Base-by-base conservation (phyloP, 2,888 invertebrate species). In the Sipha maydis region DNA sequence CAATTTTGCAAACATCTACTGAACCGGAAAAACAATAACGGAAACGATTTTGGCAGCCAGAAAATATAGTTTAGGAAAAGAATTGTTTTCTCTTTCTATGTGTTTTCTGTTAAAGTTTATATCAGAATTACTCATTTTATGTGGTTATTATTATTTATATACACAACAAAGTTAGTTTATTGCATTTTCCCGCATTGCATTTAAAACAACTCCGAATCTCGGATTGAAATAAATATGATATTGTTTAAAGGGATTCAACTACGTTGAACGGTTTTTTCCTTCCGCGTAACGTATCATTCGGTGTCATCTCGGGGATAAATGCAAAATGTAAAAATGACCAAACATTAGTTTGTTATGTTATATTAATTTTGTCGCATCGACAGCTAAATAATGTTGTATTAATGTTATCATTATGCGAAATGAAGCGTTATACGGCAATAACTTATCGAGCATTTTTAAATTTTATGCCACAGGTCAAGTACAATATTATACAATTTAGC, bases 21-120 rank as follows among this genome's bases (percentile, higher is more conserved):
- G 83, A 75, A 75, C 75, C 83, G 83, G 83, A 84, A 84, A 84
- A 84, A 84, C 83, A 84, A 84, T 84, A 84, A 75, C 75, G 83
- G 73, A 83, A 83, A 83, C 83, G 73, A 56, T 34, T 73, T 73
- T 83, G 73, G 75, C 75, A 31, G 61, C 75, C 14, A 38, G 38
- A 61, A 84, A 84, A 75, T 84, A 76, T 84, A 25, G 38, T 84
- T 61, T 56, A 7, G 75, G 5, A 76, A 75, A 54, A n/a, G 4
- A 75, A 82, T 41, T 14, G 38, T 67, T 41, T 69, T 82, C 41
- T 67, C 21, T 54, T 28, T 73, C 34, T 1, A 71, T n/a, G 28
- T 11, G 31, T 54, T 38, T 28, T 77, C 77, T 28, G 28, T 38
- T 38, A 67, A 79, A 61, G 79, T 79, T 56, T 79, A 25, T 79